These are phyloP conservation scores for Spinus olivaceus DNA, from an alignment of 2,797 vertebrate genomes.

Conservation along the genomic window DNA sequence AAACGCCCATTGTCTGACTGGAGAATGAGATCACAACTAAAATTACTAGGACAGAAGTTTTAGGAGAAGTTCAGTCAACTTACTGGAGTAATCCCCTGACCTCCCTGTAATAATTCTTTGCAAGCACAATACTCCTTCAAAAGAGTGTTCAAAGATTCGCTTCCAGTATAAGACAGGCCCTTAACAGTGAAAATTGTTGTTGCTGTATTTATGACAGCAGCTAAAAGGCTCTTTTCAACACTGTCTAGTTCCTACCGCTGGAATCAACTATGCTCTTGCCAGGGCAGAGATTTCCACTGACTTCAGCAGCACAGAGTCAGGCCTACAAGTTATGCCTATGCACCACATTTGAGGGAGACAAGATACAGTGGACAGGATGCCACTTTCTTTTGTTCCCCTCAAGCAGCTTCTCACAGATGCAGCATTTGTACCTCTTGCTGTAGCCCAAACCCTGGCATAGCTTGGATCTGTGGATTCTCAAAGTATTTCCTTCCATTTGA, in stretches of 20 bases:
- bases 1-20: not conserved
- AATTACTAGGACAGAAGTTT: constrained; percentile 1
- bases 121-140: not conserved
- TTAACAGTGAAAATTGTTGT: not conserved
- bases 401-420: not conserved
- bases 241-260: not conserved
- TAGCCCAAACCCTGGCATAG: not conserved
- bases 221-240: not conserved
- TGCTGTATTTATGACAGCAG: not conserved
- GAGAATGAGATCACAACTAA: constrained; percentile 37
- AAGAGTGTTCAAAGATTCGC: not conserved
- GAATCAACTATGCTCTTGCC: not conserved
- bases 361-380: not conserved
- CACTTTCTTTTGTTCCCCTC: not conserved
- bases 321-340: not conserved
- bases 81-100: not conserved
- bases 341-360: not conserved
- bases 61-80: constrained; percentile 14
- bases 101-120: not conserved
- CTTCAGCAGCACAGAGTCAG: not conserved
- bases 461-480: not conserved
- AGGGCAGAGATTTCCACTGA: not conserved
- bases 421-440: not conserved
- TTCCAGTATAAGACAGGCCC: not conserved
- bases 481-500: not conserved